Evolutionary conservation across 2,888 invertebrate species (phyloP).

Genomic region (Amorpha juglandis): DNA sequence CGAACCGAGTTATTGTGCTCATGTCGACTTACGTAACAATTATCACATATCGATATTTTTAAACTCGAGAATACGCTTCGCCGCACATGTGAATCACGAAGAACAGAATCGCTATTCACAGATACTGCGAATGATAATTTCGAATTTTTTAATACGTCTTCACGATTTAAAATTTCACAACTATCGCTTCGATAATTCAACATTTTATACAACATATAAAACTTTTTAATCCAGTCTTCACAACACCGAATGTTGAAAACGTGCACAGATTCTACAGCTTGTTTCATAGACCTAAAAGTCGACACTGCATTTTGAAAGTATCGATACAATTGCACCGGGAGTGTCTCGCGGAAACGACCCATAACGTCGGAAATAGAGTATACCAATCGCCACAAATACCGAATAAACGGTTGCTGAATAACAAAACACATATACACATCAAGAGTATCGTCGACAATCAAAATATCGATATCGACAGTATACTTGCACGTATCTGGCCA

Average conservation of each 20-base stretch:
- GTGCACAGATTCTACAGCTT: slow-evolving; percentile 18
- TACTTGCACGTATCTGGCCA: neutral
- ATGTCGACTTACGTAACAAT: slow-evolving; percentile 9
- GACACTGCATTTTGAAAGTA: neutral
- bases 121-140: neutral
- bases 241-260: neutral
- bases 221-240: neutral
- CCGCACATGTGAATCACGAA: neutral
- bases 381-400: neutral
- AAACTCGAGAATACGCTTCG: neutral
- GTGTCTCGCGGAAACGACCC: neutral
- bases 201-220: neutral
- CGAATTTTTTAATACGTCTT: neutral
- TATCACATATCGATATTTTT: slow-evolving; percentile 16
- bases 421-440: neutral
- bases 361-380: neutral
- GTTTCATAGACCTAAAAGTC: neutral
- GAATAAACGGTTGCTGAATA: neutral
- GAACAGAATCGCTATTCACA: neutral
- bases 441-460: neutral
- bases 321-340: neutral
- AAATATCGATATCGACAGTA: neutral
- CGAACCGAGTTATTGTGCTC: slow-evolving; percentile 22
- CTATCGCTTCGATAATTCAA: neutral
- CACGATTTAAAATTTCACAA: too few relatives aligned